These are phyloP conservation scores for Pseudobourletiella spinata DNA, from an alignment of 1,140 invertebrate genomes.

Conservation along the genomic window DNA sequence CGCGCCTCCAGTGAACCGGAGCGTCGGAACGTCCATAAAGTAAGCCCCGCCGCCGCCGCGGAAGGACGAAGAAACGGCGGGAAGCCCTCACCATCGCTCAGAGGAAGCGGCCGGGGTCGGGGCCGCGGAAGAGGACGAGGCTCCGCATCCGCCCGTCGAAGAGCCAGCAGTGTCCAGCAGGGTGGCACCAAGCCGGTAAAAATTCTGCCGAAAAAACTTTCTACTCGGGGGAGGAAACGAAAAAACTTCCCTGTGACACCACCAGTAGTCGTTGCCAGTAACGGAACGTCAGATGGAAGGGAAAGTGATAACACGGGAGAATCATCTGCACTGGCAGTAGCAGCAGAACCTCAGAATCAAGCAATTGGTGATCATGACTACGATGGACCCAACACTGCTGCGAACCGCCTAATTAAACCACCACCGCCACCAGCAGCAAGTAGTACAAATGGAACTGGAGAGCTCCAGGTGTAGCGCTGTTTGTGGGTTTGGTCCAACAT, in stretches of 20 bases:
- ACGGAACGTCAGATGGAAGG: background rate
- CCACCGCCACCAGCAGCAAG: no score
- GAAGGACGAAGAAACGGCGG: no score
- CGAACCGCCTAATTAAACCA: no score
- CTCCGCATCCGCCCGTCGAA: background rate
- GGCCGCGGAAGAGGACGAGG: background rate
- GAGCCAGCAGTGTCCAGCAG: background rate
- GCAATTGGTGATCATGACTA: slow-evolving; percentile 1
- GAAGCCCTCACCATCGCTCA: no score
- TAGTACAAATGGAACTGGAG: no score
- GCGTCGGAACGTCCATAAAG: no score
- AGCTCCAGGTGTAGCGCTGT: no score
- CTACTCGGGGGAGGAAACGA: background rate
- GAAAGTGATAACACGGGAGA: background rate
- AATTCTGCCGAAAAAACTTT: background rate
- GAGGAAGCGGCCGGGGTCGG: background rate
- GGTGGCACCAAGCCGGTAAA: background rate
- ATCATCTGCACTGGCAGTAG: background rate
- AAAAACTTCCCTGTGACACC: background rate
- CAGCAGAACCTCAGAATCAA: background rate
- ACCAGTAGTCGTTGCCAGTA: background rate
- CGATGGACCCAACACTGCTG: background rate
- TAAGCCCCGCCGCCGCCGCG: no score
- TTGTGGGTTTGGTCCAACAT: no score
- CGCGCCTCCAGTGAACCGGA: background rate